These are phyloP conservation scores for Engystomops pustulosus DNA, from an alignment of 2,113 vertebrate species.

Conservation along the genomic window DNA sequence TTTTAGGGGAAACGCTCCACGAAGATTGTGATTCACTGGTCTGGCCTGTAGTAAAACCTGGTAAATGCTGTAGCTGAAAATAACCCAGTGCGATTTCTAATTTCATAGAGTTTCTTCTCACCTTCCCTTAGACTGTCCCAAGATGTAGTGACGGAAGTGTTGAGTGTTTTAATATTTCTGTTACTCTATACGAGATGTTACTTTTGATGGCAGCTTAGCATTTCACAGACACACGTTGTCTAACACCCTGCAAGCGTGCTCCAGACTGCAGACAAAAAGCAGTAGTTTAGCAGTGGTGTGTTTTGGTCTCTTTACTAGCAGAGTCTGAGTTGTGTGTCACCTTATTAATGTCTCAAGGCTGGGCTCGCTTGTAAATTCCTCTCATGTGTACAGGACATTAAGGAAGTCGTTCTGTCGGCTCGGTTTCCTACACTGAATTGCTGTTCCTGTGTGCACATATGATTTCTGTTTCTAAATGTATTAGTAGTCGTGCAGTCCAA, in stretches of 20 bases:
- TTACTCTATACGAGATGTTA: neutral
- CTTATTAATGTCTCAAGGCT: constrained; percentile 32
- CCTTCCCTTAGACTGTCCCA: neutral
- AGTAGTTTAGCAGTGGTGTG: constrained; percentile 20
- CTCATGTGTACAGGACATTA: constrained; percentile 8
- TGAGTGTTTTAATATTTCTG: neutral
- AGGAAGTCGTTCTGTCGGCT: constrained; percentile 33
- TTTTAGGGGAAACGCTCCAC: too few species aligned
- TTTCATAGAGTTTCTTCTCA: neutral
- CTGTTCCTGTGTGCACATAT: constrained; percentile 28
- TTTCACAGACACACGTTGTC: neutral
- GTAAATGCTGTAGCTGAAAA: neutral
- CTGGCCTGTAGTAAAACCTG: too few species aligned
- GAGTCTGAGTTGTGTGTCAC: constrained; percentile 1
- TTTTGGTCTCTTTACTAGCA: constrained; percentile 28
- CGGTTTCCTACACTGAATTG: constrained; percentile 44
- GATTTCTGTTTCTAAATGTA: constrained; percentile 53
- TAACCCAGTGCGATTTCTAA: neutral
- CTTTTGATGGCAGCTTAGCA: neutral
- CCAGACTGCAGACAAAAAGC: constrained; percentile 2
- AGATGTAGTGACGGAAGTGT: neutral
- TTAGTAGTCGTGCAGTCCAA: constrained; percentile 44
- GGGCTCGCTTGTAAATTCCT: constrained; percentile 51
- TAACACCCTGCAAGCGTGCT: neutral
- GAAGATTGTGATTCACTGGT: too few species aligned